Evolutionary conservation across 2,113 vertebrate genomes (phyloP).

Genomic region (Labeo rohita): DNA sequence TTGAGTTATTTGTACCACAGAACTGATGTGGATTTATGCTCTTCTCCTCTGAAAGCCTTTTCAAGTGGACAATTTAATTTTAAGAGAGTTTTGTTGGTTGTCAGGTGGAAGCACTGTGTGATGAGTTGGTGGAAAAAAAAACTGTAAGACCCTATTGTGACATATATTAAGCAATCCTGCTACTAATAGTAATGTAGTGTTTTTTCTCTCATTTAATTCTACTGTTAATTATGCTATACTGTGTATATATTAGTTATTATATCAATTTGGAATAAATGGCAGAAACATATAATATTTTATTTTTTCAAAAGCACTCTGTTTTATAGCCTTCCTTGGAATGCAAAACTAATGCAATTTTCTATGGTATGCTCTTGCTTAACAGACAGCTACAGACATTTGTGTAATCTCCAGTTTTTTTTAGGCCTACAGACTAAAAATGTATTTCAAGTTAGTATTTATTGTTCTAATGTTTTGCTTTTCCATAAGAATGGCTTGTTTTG

Average conservation of each 20-base stretch:
- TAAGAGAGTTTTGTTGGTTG: constrained; percentile 32
- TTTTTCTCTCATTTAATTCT: background rate
- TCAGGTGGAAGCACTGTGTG: background rate
- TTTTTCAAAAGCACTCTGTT: background rate
- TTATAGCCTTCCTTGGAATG: background rate
- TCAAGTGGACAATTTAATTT: constrained; percentile 28
- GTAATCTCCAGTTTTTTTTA: background rate
- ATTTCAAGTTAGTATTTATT: background rate
- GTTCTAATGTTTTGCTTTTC: background rate
- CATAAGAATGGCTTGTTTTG: background rate
- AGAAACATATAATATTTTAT: background rate
- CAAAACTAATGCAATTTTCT: constrained; percentile 2
- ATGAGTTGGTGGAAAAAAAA: background rate
- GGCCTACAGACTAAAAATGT: background rate
- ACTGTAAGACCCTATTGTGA: background rate
- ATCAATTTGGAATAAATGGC: background rate
- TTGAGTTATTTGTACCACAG: constrained; percentile 26
- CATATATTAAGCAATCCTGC: background rate
- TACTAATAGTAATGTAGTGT: background rate
- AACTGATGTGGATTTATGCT: constrained; percentile 32
- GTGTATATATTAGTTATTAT: background rate
- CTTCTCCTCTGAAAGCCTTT: constrained; percentile 13
- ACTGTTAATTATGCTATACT: background rate
- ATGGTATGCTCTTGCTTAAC: background rate
- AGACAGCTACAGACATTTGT: background rate